phyloP scores from a whole-genome alignment of 2,888 invertebrate genomes.

The Andrena haemorrhoa region DNA sequence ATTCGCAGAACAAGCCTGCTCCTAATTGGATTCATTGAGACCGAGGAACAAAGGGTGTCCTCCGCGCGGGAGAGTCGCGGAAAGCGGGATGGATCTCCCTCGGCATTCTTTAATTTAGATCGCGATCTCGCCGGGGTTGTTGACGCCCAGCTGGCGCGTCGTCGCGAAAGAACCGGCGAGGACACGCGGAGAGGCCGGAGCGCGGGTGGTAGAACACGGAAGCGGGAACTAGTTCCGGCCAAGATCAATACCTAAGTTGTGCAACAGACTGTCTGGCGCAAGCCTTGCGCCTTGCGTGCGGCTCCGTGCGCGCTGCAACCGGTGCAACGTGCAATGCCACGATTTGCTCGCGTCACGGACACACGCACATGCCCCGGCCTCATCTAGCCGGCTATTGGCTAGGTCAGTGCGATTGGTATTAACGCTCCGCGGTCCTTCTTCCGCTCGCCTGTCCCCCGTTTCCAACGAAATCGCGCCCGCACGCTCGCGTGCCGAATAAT shows the following conservation, averaged over 20 bases:
- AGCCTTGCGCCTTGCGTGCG: conserved; percentile 72
- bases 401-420: conserved; percentile 55
- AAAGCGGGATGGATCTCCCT: not conserved
- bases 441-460: not conserved
- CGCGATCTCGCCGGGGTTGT: not conserved
- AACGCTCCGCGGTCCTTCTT: not conserved
- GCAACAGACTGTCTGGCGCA: conserved; percentile 77
- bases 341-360: conserved; percentile 54
- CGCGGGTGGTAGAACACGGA: conserved; percentile 74
- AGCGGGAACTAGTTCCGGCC: conserved; percentile 83
- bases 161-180: not conserved
- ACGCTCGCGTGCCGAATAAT: no score
- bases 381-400: conserved; percentile 56
- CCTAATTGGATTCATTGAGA: not conserved
- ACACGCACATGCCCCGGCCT: conserved; percentile 31
- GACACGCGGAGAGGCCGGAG: conserved; percentile 8
- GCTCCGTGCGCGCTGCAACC: conserved; percentile 49
- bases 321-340: conserved; percentile 72
- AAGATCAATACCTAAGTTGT: conserved; percentile 84
- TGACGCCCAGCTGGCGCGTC: not conserved
- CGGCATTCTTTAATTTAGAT: not conserved
- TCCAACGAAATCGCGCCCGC: no score
- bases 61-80: not conserved
- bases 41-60: not conserved
- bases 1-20: not conserved